A percentile compares a stretch with the other conserved stretches of the same genome.
Conservation (phyloP, 2,113 vertebrate species). For the Desmodus rotundus region DNA sequence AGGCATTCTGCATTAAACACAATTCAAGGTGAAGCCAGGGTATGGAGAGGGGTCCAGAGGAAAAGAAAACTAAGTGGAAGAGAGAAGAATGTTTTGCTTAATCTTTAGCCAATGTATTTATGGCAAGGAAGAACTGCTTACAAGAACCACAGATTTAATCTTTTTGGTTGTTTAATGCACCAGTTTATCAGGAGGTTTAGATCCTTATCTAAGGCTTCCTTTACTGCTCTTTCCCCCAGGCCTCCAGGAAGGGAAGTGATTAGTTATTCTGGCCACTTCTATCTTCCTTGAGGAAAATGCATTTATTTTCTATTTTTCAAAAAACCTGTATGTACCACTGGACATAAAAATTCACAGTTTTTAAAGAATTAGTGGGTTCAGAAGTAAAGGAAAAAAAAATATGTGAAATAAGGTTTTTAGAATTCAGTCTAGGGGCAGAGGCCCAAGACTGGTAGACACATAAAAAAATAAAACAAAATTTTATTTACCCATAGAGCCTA, state of each 20-base stretch:
- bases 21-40: constrained; percentile 18
- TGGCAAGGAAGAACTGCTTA: not conserved
- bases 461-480: not conserved
- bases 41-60: not conserved
- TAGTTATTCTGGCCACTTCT: not conserved
- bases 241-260: not conserved
- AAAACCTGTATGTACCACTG: not conserved
- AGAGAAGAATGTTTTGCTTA: not conserved
- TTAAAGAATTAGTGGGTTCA: not conserved
- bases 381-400: not conserved
- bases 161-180: not conserved
- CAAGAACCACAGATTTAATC: not conserved
- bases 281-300: not conserved
- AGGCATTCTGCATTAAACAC: constrained; percentile 87
- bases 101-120: not conserved
- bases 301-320: constrained; percentile 12
- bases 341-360: not conserved
- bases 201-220: not conserved
- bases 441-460: not conserved
- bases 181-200: not conserved
- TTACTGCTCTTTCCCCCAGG: not conserved
- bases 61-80: not conserved
- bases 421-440: not conserved
- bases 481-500: not conserved
- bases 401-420: not conserved